A percentile compares a stretch with the other conserved stretches of the same genome.
Conservation (phyloP, 2,797 vertebrate species). For the Sorex maritimensis region DNA sequence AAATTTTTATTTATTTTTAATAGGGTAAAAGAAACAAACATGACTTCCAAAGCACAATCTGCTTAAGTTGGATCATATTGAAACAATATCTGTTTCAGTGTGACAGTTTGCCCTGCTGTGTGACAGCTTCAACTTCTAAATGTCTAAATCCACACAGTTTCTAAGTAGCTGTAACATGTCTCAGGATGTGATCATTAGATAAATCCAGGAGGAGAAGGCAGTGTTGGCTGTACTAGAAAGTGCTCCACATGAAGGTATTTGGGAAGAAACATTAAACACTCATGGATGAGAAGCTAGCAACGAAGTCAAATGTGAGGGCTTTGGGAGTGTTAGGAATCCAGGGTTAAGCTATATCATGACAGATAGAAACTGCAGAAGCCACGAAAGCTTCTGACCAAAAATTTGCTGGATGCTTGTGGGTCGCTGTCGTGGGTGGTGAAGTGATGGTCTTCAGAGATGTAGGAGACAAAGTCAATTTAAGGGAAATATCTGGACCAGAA, state of each 20-base stretch:
- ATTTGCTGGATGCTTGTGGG: neutral
- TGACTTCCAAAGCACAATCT: neutral
- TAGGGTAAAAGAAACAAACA: neutral
- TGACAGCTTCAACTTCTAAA: neutral
- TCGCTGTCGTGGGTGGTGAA: neutral
- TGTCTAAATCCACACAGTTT: conserved; percentile 2
- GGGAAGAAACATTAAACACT: conserved; percentile 37
- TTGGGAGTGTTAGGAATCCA: conserved; percentile 62
- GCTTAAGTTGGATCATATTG: neutral
- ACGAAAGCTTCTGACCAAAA: conserved; percentile 28
- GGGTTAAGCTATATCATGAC: neutral
- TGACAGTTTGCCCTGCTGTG: neutral
- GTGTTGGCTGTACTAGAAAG: conserved; percentile 13
- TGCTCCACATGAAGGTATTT: conserved; percentile 8
- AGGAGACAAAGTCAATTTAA: neutral
- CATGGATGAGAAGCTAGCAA: conserved; percentile 73
- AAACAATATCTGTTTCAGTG: neutral
- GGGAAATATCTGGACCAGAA: conserved; percentile 37
- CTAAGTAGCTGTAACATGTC: neutral
- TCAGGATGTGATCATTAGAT: neutral
- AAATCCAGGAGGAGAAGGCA: conserved; percentile 26
- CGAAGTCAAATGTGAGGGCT: conserved; percentile 64
- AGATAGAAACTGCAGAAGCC: conserved; percentile 29
- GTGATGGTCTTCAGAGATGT: neutral
- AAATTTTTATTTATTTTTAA: conserved; percentile 39